Conservation (phyloP, 1,140 invertebrate genomes). For the Notospermus geniculatus region DNA sequence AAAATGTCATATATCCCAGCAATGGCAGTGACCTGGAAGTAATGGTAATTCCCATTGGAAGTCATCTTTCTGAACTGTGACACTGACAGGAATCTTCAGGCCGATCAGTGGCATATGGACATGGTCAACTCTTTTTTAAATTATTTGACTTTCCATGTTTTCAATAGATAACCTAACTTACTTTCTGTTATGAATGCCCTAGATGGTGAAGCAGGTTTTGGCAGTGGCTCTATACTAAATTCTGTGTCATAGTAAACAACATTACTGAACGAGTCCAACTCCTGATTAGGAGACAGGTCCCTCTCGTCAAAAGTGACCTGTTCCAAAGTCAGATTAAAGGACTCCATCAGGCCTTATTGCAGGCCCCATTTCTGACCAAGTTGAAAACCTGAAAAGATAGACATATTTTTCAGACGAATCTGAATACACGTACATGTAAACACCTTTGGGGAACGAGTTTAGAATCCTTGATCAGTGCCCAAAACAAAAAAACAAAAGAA, state of each 20-base stretch:
- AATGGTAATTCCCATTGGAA: neutral
- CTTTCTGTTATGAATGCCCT: neutral
- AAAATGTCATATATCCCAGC: too few species aligned
- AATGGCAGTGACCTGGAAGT: too few species aligned
- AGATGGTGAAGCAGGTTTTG: neutral
- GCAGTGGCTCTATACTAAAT: neutral
- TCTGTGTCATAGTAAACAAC: conserved; percentile 22
- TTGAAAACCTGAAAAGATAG: too few species aligned
- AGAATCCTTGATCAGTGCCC: too few species aligned
- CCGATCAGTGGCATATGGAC: neutral
- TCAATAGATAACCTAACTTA: neutral
- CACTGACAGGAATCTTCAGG: neutral
- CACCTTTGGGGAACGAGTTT: too few species aligned
- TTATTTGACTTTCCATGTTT: too few species aligned
- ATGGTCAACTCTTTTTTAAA: neutral
- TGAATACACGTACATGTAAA: too few species aligned
- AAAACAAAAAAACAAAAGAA: too few species aligned
- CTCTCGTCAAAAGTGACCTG: conserved; percentile 43
- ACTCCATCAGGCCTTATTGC: conserved; percentile 34
- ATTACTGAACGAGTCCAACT: conserved; percentile 40
- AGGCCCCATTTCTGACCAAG: too few species aligned
- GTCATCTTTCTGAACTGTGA: neutral
- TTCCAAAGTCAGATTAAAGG: conserved; percentile 46
- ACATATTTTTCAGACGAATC: too few species aligned
- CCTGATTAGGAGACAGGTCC: conserved; percentile 5